phyloP scores from a whole-genome alignment of 1,140 invertebrate genomes.

The Agrypnia vestita region DNA sequence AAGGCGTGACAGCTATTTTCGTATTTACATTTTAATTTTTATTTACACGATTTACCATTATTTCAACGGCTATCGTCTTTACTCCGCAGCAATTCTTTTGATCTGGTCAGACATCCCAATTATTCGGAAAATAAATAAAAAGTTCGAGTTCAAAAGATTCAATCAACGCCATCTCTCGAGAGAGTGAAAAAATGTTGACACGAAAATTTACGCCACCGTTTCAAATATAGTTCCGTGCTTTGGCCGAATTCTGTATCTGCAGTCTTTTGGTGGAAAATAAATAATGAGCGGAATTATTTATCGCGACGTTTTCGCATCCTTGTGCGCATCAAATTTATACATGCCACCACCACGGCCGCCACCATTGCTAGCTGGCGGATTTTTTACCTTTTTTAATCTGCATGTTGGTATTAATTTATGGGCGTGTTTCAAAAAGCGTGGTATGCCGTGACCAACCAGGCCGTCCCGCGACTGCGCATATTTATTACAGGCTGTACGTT shows the following conservation, averaged over 20 bases:
- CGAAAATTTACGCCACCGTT: conserved; percentile 2
- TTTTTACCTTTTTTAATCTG: conserved; percentile 38
- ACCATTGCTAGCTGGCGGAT: background rate
- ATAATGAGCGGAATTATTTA: conserved; percentile 27
- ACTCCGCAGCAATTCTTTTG: too few relatives aligned
- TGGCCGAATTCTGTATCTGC: background rate
- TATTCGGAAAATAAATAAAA: too few relatives aligned
- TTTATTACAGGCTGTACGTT: conserved; percentile 29
- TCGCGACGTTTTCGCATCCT: conserved; percentile 22
- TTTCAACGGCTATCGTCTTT: too few relatives aligned
- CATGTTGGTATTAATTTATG: conserved; percentile 40
- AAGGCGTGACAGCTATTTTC: too few relatives aligned
- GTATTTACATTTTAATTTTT: too few relatives aligned
- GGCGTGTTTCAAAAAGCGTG: conserved; percentile 40
- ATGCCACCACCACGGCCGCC: background rate
- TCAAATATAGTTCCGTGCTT: background rate
- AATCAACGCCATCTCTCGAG: conserved; percentile 14
- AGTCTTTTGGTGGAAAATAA: conserved; percentile 1
- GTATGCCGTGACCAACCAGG: conserved; percentile 33
- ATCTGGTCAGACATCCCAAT: too few relatives aligned
- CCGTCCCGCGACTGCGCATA: background rate
- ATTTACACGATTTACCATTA: too few relatives aligned
- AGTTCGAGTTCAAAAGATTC: background rate
- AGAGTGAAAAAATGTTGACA: background rate
- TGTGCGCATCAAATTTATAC: conserved; percentile 35